These are phyloP conservation scores for Rissa tridactyla DNA, from an alignment of 2,113 vertebrate genomes.

Conservation along the genomic window DNA sequence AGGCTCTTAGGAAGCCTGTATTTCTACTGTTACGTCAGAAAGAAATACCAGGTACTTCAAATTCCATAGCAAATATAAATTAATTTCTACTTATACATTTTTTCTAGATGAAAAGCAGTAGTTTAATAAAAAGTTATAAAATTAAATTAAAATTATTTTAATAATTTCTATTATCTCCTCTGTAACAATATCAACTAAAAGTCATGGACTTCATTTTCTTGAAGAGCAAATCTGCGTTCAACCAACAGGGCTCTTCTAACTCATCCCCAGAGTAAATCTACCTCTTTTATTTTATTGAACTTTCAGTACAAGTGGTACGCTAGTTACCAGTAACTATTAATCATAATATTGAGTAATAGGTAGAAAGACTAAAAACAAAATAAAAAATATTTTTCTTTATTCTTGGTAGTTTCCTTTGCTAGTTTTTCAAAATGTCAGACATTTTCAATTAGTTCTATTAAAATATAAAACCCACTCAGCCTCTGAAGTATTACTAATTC, in stretches of 20 bases:
- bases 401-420: neutral
- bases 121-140: neutral
- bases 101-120: neutral
- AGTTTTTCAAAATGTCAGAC: neutral
- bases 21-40: neutral
- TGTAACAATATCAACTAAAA: neutral
- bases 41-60: neutral
- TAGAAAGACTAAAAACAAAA: neutral
- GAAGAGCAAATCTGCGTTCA: neutral
- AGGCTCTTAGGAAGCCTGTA: neutral
- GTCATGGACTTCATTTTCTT: neutral
- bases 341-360: neutral
- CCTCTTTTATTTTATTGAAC: neutral
- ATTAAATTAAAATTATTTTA: neutral
- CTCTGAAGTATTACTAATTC: neutral
- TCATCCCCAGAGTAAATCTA: neutral
- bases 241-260: neutral
- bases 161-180: neutral
- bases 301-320: neutral
- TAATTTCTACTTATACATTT: neutral
- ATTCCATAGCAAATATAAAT: neutral
- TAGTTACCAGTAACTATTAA: neutral
- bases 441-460: neutral
- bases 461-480: rapidly evolving
- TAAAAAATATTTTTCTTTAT: neutral